Conservation (phyloP, 92 coral and sea anemone species). For the Umimayanthus kanabou region DNA sequence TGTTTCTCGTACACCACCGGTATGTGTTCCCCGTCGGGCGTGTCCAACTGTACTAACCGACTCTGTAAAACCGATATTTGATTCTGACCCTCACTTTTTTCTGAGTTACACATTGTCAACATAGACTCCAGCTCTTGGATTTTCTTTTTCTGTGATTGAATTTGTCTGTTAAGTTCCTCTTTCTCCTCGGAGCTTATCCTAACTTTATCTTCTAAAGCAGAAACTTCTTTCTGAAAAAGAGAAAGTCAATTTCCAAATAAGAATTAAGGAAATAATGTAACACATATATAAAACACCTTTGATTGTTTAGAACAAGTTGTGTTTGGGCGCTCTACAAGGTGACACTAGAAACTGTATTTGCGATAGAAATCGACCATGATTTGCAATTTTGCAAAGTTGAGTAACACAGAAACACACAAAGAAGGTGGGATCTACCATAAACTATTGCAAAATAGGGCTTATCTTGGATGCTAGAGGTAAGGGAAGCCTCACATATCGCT, state of each 20-base stretch:
- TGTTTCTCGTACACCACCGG: constrained; percentile 21
- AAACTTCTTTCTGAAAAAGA: neutral
- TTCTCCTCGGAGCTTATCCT: neutral
- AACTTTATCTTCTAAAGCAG: neutral
- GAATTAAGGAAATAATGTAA: too few species aligned
- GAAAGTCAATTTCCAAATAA: neutral
- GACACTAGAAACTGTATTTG: too few species aligned
- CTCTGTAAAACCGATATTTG: neutral
- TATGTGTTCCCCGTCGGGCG: neutral
- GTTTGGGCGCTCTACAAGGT: too few species aligned
- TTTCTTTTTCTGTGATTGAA: constrained; percentile 15
- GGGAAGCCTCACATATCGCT: too few species aligned
- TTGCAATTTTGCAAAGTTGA: too few species aligned
- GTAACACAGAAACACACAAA: too few species aligned
- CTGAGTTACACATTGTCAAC: neutral
- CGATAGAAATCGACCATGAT: too few species aligned
- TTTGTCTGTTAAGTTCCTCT: constrained; percentile 12
- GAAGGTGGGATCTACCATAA: too few species aligned
- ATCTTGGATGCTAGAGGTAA: too few species aligned
- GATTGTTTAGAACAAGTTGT: too few species aligned
- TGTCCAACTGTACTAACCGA: neutral
- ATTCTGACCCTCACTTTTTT: neutral
- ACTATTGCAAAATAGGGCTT: too few species aligned
- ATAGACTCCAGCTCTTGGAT: neutral
- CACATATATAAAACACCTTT: too few species aligned